These are phyloP conservation scores for Caenorhabditis wallacei DNA, from an alignment of 2,888 invertebrate genomes.

Conservation along the genomic window DNA sequence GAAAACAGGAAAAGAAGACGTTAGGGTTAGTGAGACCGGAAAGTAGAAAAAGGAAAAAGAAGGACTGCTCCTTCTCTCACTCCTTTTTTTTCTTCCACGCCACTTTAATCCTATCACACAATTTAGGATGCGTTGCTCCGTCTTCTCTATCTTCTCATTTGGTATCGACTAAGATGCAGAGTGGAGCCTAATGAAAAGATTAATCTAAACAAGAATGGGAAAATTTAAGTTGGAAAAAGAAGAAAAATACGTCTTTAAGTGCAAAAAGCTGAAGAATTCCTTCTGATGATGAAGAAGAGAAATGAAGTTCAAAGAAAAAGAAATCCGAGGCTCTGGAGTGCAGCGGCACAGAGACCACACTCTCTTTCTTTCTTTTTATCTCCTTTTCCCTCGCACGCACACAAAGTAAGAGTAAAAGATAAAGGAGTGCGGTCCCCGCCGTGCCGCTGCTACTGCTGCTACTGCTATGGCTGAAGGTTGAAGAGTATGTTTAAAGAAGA, in stretches of 20 bases:
- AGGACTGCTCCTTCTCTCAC: conserved; percentile 28
- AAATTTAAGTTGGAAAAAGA: conserved; percentile 1
- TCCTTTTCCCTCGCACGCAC: conserved; percentile 34
- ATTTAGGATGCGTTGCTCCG: conserved; percentile 44
- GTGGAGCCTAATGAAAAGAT: conserved; percentile 38
- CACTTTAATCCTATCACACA: conserved; percentile 62
- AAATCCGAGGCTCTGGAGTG: conserved; percentile 51
- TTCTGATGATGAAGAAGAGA: conserved; percentile 18
- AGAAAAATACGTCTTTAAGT: conserved; percentile 9
- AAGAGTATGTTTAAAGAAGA: conserved; percentile 8
- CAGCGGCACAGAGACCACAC: conserved; percentile 59
- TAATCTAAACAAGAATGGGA: not conserved
- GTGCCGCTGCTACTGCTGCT: conserved; percentile 44
- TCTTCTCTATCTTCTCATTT: conserved; percentile 28
- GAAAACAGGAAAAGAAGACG: conserved; percentile 35
- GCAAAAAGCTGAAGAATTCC: conserved; percentile 33
- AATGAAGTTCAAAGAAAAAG: conserved; percentile 51
- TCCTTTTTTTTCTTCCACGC: conserved; percentile 49
- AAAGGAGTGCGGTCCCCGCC: conserved; percentile 59
- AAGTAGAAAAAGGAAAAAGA: conserved; percentile 34
- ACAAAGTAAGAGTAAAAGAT: conserved; percentile 64
- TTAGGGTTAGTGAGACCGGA: conserved; percentile 53
- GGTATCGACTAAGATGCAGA: conserved; percentile 8
- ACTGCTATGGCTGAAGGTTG: conserved; percentile 34
- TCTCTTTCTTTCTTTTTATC: conserved; percentile 34